Evolutionary conservation across 2,113 vertebrate species (phyloP), one percentile per base, ranked within the genome.

Genomic region (Pagrus major): DNA sequence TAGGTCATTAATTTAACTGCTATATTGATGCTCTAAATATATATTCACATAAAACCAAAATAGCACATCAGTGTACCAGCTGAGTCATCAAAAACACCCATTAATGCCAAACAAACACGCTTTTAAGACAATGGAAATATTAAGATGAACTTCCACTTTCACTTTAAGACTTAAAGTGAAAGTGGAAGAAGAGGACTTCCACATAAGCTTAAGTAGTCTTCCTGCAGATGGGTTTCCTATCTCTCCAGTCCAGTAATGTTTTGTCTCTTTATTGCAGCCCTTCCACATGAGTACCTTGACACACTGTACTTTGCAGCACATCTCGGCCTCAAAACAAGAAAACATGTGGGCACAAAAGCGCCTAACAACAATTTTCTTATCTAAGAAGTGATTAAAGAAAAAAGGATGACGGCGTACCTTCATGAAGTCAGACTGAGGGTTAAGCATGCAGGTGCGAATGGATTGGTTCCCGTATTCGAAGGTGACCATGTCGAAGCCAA

Each of bases 391-490:
- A 80, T 37, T n/a, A n/a, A 69, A 80, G 21, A 14, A 41, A 14
- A 41, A 46, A 29, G 7, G 27, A 39, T 49, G 47, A 55, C 37
- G 23, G 2, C 35, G 0, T 95, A 99, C 98, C 91, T 68, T 1
- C 93, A 97, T 97, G 88, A 98, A 97, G 1, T 46, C 8, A 0
- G 80, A 91, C 1, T 91, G 90, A 54, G 95, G 93, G 2, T 93
- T 79, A 21, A 99, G 95, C 96, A 99, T 97, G 69, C 98, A 99
- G 64, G 96, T 96, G 52, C 49, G 92, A 0, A 93, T 66, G 33
- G 81, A 86, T 41, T 85, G 54, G 59, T 96, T 96, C 37, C 37
- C 90, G 90, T 96, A 97, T 37, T 27, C 85, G 85, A 96, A 96
- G 20, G 60, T 51, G 69, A 96, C 69, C 18, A 97, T 96, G 84